These are phyloP conservation scores for Uromys caudimaculatus DNA, from an alignment of 2,797 vertebrate genomes.

Conservation along the genomic window DNA sequence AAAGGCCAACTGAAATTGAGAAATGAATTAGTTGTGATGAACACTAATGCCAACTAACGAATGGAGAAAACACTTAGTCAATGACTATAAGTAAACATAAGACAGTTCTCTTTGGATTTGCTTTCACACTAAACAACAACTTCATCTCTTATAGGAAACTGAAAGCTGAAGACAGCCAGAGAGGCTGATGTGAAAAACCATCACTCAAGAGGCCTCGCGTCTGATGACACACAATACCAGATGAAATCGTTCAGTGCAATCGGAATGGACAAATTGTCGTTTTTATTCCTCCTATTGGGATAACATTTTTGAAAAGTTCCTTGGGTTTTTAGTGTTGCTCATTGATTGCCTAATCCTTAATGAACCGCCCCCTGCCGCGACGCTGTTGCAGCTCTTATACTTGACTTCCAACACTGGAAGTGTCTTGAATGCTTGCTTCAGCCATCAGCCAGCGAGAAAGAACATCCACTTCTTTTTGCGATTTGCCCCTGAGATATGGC, in stretches of 20 bases:
- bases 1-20: neutral
- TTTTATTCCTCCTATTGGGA: slow-evolving; percentile 93
- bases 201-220: slow-evolving; percentile 90
- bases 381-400: slow-evolving; percentile 62
- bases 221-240: slow-evolving; percentile 93
- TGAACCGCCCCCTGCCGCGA: slow-evolving; percentile 53
- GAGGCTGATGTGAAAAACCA: slow-evolving; percentile 88
- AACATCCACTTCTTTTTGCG: slow-evolving; percentile 71
- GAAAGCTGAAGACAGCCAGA: slow-evolving; percentile 95
- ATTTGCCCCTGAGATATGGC: slow-evolving; percentile 72
- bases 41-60: neutral
- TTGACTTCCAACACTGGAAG: slow-evolving; percentile 75
- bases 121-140: slow-evolving; percentile 45
- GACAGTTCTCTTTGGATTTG: neutral
- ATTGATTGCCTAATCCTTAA: slow-evolving; percentile 81
- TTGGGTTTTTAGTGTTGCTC: slow-evolving; percentile 86
- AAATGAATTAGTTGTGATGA: neutral
- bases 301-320: slow-evolving; percentile 84
- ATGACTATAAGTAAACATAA: neutral
- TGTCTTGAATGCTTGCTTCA: slow-evolving; percentile 83
- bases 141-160: slow-evolving; percentile 90
- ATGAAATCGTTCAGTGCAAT: slow-evolving; percentile 93
- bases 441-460: slow-evolving; percentile 79
- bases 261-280: slow-evolving; percentile 91
- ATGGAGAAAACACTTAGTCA: neutral